Evolutionary conservation across 2,888 invertebrate species (phyloP).

Genomic region (Diadromus collaris): DNA sequence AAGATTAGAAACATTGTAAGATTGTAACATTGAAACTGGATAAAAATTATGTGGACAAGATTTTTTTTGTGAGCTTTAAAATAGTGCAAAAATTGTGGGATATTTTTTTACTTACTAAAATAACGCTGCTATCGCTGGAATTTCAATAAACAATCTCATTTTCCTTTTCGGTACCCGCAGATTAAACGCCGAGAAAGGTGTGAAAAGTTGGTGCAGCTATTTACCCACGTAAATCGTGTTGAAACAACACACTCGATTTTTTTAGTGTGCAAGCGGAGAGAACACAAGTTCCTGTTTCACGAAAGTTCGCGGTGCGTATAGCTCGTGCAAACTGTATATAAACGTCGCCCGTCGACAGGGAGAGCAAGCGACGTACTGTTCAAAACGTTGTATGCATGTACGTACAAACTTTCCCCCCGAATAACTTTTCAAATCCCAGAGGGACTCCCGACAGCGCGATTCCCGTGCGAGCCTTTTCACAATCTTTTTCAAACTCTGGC

Average conservation of each 20-base stretch:
- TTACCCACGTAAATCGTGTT: background rate
- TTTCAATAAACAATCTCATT: background rate
- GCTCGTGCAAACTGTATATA: slow-evolving; percentile 73
- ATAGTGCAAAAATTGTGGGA: too few relatives aligned
- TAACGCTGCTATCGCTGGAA: too few relatives aligned
- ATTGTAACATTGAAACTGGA: too few relatives aligned
- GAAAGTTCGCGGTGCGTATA: slow-evolving; percentile 69
- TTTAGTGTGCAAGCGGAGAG: slow-evolving; percentile 2
- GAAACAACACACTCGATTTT: background rate
- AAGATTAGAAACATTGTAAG: background rate
- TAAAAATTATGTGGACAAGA: background rate
- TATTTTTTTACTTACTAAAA: too few relatives aligned
- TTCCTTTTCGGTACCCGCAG: background rate
- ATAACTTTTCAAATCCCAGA: slow-evolving; percentile 45
- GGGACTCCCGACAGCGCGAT: slow-evolving; percentile 45
- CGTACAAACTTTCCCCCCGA: slow-evolving; percentile 38
- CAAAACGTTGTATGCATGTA: slow-evolving; percentile 43
- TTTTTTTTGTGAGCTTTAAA: background rate
- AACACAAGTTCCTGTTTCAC: slow-evolving; percentile 51
- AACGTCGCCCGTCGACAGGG: slow-evolving; percentile 66
- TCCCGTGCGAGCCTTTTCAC: slow-evolving; percentile 46
- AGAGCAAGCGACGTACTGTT: slow-evolving; percentile 55
- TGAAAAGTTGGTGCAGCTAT: background rate
- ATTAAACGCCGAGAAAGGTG: background rate
- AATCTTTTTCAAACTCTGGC: slow-evolving; percentile 21